Percentiles rank a stretch among this genome's conserved stretches.
phyloP scores from a whole-genome alignment of 2,888 invertebrate genomes.

The Philereme transversata region DNA sequence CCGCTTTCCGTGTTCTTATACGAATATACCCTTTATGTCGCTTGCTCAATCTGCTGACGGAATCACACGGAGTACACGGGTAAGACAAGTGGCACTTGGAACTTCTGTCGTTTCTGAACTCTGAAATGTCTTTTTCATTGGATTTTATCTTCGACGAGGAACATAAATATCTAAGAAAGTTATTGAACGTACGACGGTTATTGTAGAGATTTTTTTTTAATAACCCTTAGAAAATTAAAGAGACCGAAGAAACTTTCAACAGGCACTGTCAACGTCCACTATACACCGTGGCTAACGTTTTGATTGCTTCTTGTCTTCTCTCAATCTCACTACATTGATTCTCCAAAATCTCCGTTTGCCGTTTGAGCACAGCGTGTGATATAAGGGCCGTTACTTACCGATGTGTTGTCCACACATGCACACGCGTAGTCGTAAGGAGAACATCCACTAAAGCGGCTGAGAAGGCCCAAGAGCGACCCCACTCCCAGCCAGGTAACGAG shows the following conservation, averaged over 20 bases:
- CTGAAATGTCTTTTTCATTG: too few relatives aligned
- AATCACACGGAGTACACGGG: slow-evolving; percentile 32
- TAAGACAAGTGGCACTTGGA: slow-evolving; percentile 9
- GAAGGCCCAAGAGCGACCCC: slow-evolving; percentile 84
- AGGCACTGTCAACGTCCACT: not conserved
- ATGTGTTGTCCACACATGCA: slow-evolving; percentile 84
- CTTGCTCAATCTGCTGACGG: slow-evolving; percentile 66
- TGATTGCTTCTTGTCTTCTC: not conserved
- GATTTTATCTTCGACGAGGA: too few relatives aligned
- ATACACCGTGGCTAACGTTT: not conserved
- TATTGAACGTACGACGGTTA: too few relatives aligned
- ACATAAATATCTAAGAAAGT: too few relatives aligned
- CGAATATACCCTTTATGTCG: slow-evolving; percentile 54
- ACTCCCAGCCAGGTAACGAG: slow-evolving; percentile 84
- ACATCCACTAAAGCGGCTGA: slow-evolving; percentile 84
- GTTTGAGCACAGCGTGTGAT: slow-evolving; percentile 60
- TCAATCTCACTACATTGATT: not conserved
- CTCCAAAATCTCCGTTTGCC: slow-evolving; percentile 52
- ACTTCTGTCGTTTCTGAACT: not conserved
- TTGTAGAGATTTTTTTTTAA: too few relatives aligned
- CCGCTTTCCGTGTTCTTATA: slow-evolving; percentile 75
- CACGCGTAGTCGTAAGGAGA: slow-evolving; percentile 84
- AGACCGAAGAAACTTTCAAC: not conserved
- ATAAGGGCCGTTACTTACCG: slow-evolving; percentile 70
- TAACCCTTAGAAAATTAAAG: too few relatives aligned